Percentiles rank a stretch among this genome's conserved stretches.
These are phyloP conservation scores for Therioaphis trifolii DNA, from an alignment of 2,888 invertebrate species.

Conservation along the genomic window DNA sequence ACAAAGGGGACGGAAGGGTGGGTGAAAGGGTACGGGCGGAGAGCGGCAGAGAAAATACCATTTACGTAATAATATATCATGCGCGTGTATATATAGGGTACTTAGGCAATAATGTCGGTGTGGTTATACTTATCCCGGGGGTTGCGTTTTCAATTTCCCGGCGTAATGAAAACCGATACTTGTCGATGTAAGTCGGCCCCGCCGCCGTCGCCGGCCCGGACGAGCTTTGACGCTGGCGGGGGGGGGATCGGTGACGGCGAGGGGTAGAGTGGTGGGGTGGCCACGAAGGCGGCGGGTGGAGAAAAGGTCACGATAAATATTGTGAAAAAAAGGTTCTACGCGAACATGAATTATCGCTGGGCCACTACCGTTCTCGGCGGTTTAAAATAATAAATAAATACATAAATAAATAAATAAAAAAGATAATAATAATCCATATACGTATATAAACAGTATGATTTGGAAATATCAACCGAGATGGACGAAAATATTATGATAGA, in stretches of 20 bases:
- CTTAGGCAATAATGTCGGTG: constrained; percentile 52
- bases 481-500: constrained; percentile 51
- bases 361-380: constrained; percentile 24
- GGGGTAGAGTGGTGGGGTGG: not conserved
- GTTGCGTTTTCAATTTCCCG: constrained; percentile 57
- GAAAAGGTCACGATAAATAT: constrained; percentile 59
- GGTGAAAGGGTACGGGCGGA: no score
- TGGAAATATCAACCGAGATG: constrained; percentile 46
- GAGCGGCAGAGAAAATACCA: not conserved
- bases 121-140: constrained; percentile 54
- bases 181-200: constrained; percentile 55
- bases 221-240: no score
- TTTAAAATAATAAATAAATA: no score
- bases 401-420: no score
- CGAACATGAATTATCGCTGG: constrained; percentile 56
- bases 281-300: not conserved
- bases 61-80: constrained; percentile 59
- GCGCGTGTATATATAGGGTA: constrained; percentile 37
- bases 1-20: not conserved
- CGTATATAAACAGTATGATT: constrained; percentile 37
- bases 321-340: constrained; percentile 39
- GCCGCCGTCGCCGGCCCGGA: not conserved
- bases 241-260: not conserved
- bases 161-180: constrained; percentile 59
- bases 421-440: no score